phyloP scores from a whole-genome alignment of 2,888 invertebrate species.

The Cryptus armator region DNA sequence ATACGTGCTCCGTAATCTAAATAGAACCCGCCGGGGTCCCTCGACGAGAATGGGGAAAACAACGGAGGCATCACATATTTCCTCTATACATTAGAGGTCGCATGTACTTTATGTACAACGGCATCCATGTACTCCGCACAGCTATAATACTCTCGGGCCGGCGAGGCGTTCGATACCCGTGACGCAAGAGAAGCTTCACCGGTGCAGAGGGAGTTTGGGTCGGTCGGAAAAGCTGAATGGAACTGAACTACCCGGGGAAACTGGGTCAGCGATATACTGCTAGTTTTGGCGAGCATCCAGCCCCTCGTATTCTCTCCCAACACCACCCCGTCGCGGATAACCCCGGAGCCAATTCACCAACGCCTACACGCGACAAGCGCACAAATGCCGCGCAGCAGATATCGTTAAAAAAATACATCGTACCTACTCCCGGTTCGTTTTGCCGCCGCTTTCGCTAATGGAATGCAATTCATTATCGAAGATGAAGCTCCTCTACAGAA shows the following conservation, averaged over 20 bases:
- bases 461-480: slow-evolving; percentile 28
- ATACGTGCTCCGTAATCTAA: slow-evolving; percentile 51
- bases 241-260: slow-evolving; percentile 71
- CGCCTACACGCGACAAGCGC: neutral
- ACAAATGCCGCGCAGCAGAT: slow-evolving; percentile 50
- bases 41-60: slow-evolving; percentile 40
- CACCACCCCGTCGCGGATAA: slow-evolving; percentile 48
- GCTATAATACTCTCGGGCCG: slow-evolving; percentile 18
- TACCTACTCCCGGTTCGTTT: neutral
- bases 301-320: slow-evolving; percentile 35
- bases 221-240: slow-evolving; percentile 81
- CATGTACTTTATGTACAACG: slow-evolving; percentile 33
- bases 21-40: slow-evolving; percentile 28
- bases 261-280: slow-evolving; percentile 75
- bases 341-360: slow-evolving; percentile 41
- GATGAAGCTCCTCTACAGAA: neutral
- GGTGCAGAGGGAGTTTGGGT: slow-evolving; percentile 54
- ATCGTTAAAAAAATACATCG: neutral
- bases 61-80: slow-evolving; percentile 19
- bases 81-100: neutral
- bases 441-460: neutral
- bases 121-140: slow-evolving; percentile 43
- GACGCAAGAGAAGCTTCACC: slow-evolving; percentile 75
- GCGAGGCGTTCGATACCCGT: slow-evolving; percentile 77
- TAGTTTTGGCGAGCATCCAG: slow-evolving; percentile 71